Conservation (phyloP, 2,888 invertebrate species). For the Ischnura elegans region DNA sequence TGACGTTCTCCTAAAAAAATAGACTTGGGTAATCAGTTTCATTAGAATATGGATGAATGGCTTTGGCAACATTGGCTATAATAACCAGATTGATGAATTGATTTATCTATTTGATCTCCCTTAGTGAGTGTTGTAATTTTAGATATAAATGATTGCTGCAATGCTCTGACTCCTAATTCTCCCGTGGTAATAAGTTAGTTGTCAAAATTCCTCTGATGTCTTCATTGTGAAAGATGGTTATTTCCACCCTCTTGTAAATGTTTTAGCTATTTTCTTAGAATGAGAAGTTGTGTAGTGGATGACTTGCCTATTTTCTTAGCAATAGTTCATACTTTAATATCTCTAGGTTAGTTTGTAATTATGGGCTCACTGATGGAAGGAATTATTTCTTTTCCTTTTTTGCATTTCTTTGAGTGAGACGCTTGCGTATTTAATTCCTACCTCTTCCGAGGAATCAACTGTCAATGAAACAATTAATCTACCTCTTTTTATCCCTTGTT, state of each 20-base stretch:
- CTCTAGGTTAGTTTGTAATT: neutral
- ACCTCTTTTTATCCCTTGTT: neutral
- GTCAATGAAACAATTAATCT: neutral
- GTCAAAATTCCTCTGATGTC: neutral
- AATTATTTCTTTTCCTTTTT: slow-evolving; percentile 12
- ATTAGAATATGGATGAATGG: neutral
- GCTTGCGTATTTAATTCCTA: too few relatives aligned
- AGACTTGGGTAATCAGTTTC: neutral
- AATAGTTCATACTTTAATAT: neutral
- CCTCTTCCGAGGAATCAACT: neutral
- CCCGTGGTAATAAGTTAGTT: neutral
- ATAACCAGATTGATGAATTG: neutral
- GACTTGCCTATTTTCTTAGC: neutral
- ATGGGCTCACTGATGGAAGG: neutral
- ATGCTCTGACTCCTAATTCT: neutral
- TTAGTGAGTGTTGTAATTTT: neutral
- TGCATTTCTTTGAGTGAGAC: neutral
- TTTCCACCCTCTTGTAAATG: neutral
- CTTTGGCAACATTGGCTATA: neutral
- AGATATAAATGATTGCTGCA: neutral
- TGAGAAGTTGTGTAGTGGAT: neutral
- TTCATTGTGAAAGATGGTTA: neutral
- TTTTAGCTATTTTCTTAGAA: neutral
- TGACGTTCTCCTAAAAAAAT: neutral
- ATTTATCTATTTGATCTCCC: neutral